Evolutionary conservation across 2,113 vertebrate species (phyloP), one percentile per base, ranked within the genome.

Genomic region (Electrona antarctica): DNA sequence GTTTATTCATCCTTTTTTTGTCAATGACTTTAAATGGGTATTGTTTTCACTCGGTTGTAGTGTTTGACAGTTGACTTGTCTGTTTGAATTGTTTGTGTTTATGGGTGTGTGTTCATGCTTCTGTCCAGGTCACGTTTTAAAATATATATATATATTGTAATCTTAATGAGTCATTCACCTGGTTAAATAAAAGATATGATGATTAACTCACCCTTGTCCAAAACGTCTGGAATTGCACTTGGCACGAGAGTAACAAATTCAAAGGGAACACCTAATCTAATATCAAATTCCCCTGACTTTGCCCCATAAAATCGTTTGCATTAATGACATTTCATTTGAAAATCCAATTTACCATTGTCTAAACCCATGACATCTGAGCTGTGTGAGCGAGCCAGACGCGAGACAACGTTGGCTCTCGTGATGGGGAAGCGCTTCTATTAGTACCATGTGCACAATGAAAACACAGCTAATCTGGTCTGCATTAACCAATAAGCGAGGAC

Each of bases 381-480:
- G 10, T 58, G 65, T 57, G 71, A 73, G 62, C 69, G 47, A 54
- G 68, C 65, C 14, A 79, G 84, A 85, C 65, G 73, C 15, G 28
- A 77, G 71, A 83, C 86, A 89, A 88, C 80, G 76, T 64, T 70
- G 52, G 77, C 77, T 87, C 79, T 87, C 81, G 85, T 84, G 84
- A 85, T 68, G 69, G 80, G 33, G 87, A 89, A 91, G 76, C 84
- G 70, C 67, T 77, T 88, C 80, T 80, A 93, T 93, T 92, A 88
- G 85, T 88, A 92, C 89, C 91, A 93, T 92, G 86, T 93, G 91
- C 70, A 82, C 85, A 90, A 79, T 81, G 86, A 91, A 93, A 93
- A 92, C 90, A 90, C 74, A 73, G 80, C 85, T 90, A 91, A 93
- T 90, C 81, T 93, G 92, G 88, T 89, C 84, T 82, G 88, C 89